Base-by-base conservation (phyloP, 2,113 vertebrate species). In the Marmota monax region DNA sequence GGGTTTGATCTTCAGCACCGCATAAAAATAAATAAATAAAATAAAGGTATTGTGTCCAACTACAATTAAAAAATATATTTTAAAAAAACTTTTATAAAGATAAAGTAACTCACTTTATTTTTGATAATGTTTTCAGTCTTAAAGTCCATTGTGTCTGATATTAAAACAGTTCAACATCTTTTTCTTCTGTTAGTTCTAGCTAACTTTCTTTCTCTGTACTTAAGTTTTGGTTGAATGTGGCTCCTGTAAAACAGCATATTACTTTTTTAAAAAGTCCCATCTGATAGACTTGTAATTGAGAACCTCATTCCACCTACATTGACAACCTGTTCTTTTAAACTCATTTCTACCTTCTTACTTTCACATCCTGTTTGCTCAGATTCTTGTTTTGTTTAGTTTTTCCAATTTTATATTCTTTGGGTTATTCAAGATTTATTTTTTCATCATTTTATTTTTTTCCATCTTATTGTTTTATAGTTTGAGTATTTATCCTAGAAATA, bases 401-500 rank as follows among this genome's bases (percentile, higher is more conserved):
- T 70, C 5, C 63, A 3, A 1, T 51, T 86, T 65, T 76, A 42
- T 72, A 8, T 63, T 88, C 20, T 93, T 82, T 56, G 34, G 10
- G 14, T 74, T 95, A 22, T 25, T 89, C 86, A 34, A 61, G 14
- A 45, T 93, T 80, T 88, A 23, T 29, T 53, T 91, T 94, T 69
- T 13, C 2, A 51, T 51, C 39, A 53, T 77, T 92, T 2, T 4
- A 3, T 48, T 90, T 88, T 92, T 88, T 90, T 87, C n/a, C 1
- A 27, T 58, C n/a, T 77, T 4, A 23, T 80, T 83, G 1, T 79
- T 79, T 88, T 83, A 12, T 82, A 69, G 14, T 84, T 51, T 92
- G 72, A 89, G 3, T 90, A 45, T 56, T 95, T 92, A 27, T 74
- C 25, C 69, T 92, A 93, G 63, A 73, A 77, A 53, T 78, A 82